Conservation (phyloP, 92 coral and sea anemone genomes). For the Bergia puertoricense region DNA sequence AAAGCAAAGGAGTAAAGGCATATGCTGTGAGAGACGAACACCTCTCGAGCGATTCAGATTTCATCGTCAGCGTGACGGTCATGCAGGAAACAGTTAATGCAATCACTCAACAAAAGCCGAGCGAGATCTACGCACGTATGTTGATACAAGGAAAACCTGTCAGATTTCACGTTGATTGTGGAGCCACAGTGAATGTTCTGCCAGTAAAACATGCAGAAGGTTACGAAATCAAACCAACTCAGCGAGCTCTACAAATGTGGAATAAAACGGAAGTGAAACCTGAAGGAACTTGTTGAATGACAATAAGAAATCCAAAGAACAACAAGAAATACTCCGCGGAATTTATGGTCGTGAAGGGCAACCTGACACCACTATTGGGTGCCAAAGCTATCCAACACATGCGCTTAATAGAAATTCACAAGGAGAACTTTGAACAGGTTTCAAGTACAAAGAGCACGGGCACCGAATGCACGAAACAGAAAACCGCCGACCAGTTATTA, state of each 20-base stretch:
- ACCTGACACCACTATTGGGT: constrained; percentile 58
- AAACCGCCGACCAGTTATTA: constrained; percentile 12
- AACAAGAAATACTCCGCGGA: constrained; percentile 60
- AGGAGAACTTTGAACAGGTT: constrained; percentile 43
- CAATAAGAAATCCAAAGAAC: constrained; percentile 55
- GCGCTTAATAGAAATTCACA: constrained; percentile 42
- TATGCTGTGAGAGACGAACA: constrained; percentile 29
- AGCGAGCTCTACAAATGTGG: constrained; percentile 60
- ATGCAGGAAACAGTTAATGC: constrained; percentile 46
- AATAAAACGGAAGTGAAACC: constrained; percentile 55
- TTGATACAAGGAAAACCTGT: constrained; percentile 47
- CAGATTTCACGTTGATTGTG: constrained; percentile 62
- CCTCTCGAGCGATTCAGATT: constrained; percentile 35
- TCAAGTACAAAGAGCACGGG: constrained; percentile 1
- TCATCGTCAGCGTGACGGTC: constrained; percentile 45
- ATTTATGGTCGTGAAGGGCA: constrained; percentile 50
- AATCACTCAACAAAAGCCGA: constrained; percentile 34
- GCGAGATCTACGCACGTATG: constrained; percentile 55
- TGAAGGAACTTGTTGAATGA: constrained; percentile 52
- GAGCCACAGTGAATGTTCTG: constrained; percentile 55
- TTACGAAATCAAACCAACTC: constrained; percentile 50
- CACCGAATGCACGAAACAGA: neutral
- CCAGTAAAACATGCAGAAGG: constrained; percentile 42
- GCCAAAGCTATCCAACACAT: constrained; percentile 53
- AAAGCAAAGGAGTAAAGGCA: constrained; percentile 9